Conservation (phyloP, 2,797 vertebrate genomes). For the Pangasius sanitwongsei region DNA sequence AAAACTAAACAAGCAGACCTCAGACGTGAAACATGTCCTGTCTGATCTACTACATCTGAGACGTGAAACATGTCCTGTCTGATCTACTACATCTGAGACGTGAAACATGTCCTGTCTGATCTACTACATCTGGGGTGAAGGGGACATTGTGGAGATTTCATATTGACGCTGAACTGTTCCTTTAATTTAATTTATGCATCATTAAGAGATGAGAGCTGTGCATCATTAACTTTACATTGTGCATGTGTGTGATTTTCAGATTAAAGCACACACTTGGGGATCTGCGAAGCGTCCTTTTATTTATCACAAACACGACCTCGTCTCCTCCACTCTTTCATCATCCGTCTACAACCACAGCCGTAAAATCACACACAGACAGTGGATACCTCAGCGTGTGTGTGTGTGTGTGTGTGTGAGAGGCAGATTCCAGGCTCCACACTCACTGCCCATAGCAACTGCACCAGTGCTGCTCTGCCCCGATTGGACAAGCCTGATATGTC, state of each 20-base stretch:
- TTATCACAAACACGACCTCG: background rate
- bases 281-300: background rate
- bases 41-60: background rate
- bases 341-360: background rate
- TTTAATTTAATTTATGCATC: background rate
- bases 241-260: background rate
- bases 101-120: background rate
- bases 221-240: background rate
- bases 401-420: slow-evolving; percentile 3
- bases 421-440: slow-evolving; percentile 45
- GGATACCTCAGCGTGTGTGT: background rate
- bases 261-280: background rate
- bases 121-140: background rate
- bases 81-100: background rate
- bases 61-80: background rate
- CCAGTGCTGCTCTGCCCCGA: slow-evolving; percentile 60
- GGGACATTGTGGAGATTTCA: background rate
- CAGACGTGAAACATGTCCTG: background rate
- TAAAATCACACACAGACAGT: slow-evolving; percentile 9
- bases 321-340: slow-evolving; percentile 23
- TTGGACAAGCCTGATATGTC: slow-evolving; percentile 68
- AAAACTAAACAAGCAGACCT: background rate
- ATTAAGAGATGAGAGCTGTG: background rate
- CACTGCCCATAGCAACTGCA: slow-evolving; percentile 79
- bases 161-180: background rate